Conservation (phyloP, 2,113 vertebrate species). For the Leucopsar rothschildi region DNA sequence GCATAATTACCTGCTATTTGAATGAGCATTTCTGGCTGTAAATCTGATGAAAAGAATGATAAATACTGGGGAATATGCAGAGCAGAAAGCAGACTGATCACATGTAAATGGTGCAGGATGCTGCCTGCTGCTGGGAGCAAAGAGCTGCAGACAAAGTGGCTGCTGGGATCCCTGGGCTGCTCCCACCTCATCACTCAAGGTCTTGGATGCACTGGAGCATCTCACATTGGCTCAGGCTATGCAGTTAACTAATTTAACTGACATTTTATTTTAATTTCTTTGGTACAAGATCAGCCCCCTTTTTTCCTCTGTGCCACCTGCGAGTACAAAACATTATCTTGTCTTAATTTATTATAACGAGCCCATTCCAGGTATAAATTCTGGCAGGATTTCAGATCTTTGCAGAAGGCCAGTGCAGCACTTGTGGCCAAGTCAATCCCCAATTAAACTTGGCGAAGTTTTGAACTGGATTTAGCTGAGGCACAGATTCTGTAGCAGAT, state of each 20-base stretch:
- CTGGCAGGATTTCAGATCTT: not conserved
- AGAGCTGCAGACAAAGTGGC: not conserved
- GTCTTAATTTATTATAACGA: not conserved
- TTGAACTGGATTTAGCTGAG: not conserved
- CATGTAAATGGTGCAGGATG: not conserved
- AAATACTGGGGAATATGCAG: not conserved
- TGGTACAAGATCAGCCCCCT: not conserved
- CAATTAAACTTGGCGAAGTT: not conserved
- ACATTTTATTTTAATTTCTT: not conserved
- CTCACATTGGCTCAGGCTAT: not conserved
- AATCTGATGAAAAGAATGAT: not conserved
- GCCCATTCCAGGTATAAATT: not conserved
- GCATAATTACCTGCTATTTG: not conserved
- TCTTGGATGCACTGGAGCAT: not conserved
- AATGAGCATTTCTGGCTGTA: not conserved
- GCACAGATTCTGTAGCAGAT: not conserved
- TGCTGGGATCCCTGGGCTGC: not conserved
- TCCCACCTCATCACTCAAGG: not conserved
- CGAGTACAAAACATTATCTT: not conserved
- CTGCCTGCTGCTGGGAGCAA: not conserved
- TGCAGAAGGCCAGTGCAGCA: not conserved
- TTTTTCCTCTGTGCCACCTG: not conserved
- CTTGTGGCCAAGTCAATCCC: not conserved
- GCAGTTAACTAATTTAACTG: not conserved
- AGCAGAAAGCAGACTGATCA: not conserved